Percentiles rank a stretch among this genome's conserved stretches.
phyloP scores from a whole-genome alignment of 2,113 vertebrate species.

The Hippocampus comes region DNA sequence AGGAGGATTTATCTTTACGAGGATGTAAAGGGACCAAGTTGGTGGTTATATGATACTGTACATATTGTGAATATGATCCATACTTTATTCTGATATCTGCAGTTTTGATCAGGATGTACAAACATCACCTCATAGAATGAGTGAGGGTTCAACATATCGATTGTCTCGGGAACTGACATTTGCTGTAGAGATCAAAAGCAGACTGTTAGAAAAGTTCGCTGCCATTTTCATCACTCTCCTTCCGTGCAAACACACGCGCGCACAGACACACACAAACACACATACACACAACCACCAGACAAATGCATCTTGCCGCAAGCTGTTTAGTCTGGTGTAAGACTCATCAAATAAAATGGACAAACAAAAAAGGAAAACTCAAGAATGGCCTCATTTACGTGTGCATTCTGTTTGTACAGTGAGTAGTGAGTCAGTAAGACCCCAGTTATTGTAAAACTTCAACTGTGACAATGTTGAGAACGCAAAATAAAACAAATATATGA shows the following conservation, averaged over 20 bases:
- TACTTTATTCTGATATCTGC: constrained; percentile 64
- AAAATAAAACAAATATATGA: constrained; percentile 88
- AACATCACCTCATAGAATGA: constrained; percentile 65
- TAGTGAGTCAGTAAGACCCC: constrained; percentile 83
- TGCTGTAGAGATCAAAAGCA: constrained; percentile 74
- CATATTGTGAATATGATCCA: constrained; percentile 79
- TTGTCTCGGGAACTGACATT: constrained; percentile 67
- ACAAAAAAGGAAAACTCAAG: constrained; percentile 68
- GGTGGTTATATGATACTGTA: constrained; percentile 71
- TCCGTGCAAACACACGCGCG: constrained; percentile 28
- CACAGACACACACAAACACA: constrained; percentile 3
- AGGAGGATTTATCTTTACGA: constrained; percentile 48
- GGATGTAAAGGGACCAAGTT: constrained; percentile 66
- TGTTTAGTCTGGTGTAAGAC: constrained; percentile 73
- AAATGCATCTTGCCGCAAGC: constrained; percentile 61
- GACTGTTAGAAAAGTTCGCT: constrained; percentile 76
- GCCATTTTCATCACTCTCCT: constrained; percentile 59
- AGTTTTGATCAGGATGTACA: constrained; percentile 69
- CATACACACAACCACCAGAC: constrained; percentile 15
- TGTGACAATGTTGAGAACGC: constrained; percentile 92
- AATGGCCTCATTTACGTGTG: constrained; percentile 86
- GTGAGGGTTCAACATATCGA: constrained; percentile 61
- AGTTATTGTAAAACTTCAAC: constrained; percentile 90
- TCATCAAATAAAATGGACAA: constrained; percentile 47
- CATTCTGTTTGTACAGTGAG: constrained; percentile 87